Percentiles rank a stretch among this genome's conserved stretches.
Evolutionary conservation across 2,113 vertebrate genomes (phyloP).

Genomic region (Leucoraja erinaceus): DNA sequence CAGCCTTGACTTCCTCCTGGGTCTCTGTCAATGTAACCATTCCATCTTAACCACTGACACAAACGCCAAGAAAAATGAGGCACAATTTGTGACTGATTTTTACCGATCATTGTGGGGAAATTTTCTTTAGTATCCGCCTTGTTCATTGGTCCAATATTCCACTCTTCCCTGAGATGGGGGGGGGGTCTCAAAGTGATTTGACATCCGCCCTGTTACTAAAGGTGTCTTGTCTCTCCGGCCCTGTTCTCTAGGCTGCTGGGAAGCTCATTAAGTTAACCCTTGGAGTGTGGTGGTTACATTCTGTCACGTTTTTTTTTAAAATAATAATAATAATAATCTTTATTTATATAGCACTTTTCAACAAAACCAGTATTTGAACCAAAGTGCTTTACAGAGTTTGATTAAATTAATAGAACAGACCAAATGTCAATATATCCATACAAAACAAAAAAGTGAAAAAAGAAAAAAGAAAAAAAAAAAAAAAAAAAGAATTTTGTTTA

Average conservation of each 20-base stretch:
- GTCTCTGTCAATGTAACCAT: not conserved
- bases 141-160: slow-evolving; percentile 7
- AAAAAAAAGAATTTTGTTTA: too few species aligned
- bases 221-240: not conserved
- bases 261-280: not conserved
- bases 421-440: too few species aligned
- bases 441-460: too few species aligned
- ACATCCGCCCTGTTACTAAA: not conserved
- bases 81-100: not conserved
- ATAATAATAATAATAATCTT: too few species aligned
- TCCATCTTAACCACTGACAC: not conserved
- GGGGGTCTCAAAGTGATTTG: not conserved
- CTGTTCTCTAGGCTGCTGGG: not conserved
- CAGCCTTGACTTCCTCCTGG: not conserved
- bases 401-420: too few species aligned
- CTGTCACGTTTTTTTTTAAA: not conserved
- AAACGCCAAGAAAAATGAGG: not conserved
- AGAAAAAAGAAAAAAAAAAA: too few species aligned
- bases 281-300: not conserved
- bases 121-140: not conserved
- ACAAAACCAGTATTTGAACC: too few species aligned
- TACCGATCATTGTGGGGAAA: not conserved
- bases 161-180: not conserved
- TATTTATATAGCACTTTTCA: too few species aligned
- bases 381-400: too few species aligned